Conservation (phyloP, 2,888 invertebrate genomes). For the Amiota minor region DNA sequence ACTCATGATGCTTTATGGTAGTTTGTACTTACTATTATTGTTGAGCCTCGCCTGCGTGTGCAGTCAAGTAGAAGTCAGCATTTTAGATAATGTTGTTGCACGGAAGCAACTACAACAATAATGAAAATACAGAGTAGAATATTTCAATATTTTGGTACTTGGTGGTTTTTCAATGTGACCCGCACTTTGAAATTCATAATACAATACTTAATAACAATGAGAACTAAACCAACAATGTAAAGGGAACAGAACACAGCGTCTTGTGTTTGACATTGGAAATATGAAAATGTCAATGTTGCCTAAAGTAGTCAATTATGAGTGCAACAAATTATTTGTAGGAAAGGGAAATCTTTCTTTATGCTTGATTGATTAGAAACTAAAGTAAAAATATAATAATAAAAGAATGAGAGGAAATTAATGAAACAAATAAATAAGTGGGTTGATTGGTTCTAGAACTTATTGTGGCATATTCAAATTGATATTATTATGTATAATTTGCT, state of each 20-base stretch:
- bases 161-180: conserved; percentile 47
- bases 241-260: background rate
- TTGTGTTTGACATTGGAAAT: background rate
- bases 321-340: conserved; percentile 46
- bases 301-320: conserved; percentile 51
- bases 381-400: too few species aligned
- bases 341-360: conserved; percentile 53
- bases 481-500: conserved; percentile 44
- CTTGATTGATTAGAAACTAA: conserved; percentile 46
- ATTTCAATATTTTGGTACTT: conserved; percentile 59
- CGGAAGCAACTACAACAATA: background rate
- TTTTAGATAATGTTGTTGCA: conserved; percentile 21
- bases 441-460: too few species aligned
- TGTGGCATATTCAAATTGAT: conserved; percentile 57
- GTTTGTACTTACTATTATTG: background rate
- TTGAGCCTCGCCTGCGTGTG: conserved; percentile 16
- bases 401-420: too few species aligned
- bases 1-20: background rate
- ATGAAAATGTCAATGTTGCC: conserved; percentile 7
- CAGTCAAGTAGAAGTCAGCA: conserved; percentile 46
- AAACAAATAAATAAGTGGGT: conserved; percentile 1
- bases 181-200: background rate
- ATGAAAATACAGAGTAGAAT: conserved; percentile 38
- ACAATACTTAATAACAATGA: too few species aligned
- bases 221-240: too few species aligned